Evolutionary conservation across 1,140 invertebrate genomes (phyloP), one percentile per base, ranked within the genome.

Genomic region (Ostrea edulis): DNA sequence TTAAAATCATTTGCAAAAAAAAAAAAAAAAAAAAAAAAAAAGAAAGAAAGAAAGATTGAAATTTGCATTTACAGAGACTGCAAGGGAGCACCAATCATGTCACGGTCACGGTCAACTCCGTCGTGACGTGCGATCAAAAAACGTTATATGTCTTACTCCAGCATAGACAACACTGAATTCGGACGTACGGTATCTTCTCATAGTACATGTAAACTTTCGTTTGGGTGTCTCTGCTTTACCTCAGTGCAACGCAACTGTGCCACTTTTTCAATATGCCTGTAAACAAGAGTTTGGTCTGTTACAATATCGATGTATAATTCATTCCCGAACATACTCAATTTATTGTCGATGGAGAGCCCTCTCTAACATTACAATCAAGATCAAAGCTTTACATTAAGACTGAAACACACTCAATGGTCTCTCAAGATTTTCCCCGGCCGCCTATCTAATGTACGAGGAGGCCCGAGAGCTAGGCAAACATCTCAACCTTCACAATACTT

Each of bases 301-400:
- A 77, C 68, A 77, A 35, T 77, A 77, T 77, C 22, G 68, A 77
- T 77, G 29, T 25, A 35, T 77, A 29, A 77, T 77, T 77, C 68
- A 77, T 77, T 12, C 25, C 68, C 14, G 14, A 77, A 25, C 22
- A 22, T 25, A 77, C 68, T 25, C 68, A 77, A 29, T 77, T 77
- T 77, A 77, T 77, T 77, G 29, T 35, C 68, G 29, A 77, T 77
- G 68, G 25, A 77, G 68, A 77, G 68, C 9, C 22, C 14, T 35
- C 68, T 77, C 25, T 25, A 77, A 11, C 22, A 77, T 25, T 77
- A 77, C 68, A 77, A 25, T 8, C 25, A 77, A 77, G 25, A 77
- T 77, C 68, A 77, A 77, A 77, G 68, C 68, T 11, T 77, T 77
- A 25, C 68, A 77, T 77, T 77, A 77, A 77, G 25, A 12, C 68